Evolutionary conservation across 2,113 vertebrate genomes (phyloP), one percentile per base, ranked within the genome.

Genomic region (Myotis davidii): DNA sequence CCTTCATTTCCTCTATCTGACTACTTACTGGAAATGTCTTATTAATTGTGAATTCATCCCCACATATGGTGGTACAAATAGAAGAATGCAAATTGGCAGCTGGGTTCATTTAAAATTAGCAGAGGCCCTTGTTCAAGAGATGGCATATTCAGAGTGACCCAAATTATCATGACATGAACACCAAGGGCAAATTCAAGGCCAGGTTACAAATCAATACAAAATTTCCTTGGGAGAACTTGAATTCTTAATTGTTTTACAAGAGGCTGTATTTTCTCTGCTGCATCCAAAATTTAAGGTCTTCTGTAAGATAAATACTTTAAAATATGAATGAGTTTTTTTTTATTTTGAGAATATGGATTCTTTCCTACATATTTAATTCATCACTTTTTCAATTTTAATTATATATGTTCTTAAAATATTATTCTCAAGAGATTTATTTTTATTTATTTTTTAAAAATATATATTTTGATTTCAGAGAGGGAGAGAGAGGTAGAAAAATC

Each of bases 131-230:
- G 70, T 95, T 95, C 81, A 48, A 97, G 52, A 65, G 59, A 94
- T 85, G 84, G 67, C 65, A 88, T 95, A 96, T 88, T 97, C 90
- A 90, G 73, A 96, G 50, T 92, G 88, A 97, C 95, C 97, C 85
- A 97, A 97, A 97, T 97, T 90, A 88, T 96, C 77, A 69, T 88
- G 96, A 96, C 77, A 32, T 69, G 88, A 85, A 96, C 85, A 94
- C 72, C 90, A 92, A 96, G 96, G 96, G 97, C 96, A 97, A 85
- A 95, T 85, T 94, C 85, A 94, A 97, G 73, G 85, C 96, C 90
- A 96, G 91, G 84, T 94, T 92, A 92, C 74, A 97, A 97, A 96
- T 97, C 88, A 92, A 95, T 97, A 91, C 85, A 91, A 92, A 83
- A 90, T 88, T 90, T 96, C 32, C 90, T 82, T 83, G 23, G 10